phyloP scores from a whole-genome alignment of 2,113 vertebrate species.

The Tympanuchus pallidicinctus region DNA sequence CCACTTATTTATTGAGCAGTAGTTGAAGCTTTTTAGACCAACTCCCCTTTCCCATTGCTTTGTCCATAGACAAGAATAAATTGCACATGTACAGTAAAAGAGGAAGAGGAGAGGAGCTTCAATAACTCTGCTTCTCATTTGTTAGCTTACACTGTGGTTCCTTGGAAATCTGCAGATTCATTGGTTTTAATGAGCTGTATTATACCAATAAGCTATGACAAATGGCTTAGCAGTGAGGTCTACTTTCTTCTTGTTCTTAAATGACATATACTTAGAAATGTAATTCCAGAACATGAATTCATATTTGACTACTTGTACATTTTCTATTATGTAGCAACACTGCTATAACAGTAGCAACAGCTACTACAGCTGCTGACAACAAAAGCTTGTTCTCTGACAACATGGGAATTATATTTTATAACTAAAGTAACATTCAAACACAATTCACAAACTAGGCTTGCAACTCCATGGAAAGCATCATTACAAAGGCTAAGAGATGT shows the following conservation, averaged over 20 bases:
- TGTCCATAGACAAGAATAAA: not conserved
- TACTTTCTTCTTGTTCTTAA: not conserved
- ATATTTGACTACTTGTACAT: too few relatives aligned
- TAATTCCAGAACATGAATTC: not conserved
- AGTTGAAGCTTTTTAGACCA: not conserved
- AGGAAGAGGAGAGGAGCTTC: not conserved
- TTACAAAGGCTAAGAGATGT: not conserved
- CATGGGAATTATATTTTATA: not conserved
- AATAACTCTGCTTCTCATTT: conserved; percentile 20
- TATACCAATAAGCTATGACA: conserved; percentile 26
- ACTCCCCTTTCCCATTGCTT: not conserved
- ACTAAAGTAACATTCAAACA: not conserved
- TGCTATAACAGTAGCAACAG: too few relatives aligned
- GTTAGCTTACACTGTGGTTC: conserved; percentile 14
- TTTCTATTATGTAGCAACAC: too few relatives aligned
- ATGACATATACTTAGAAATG: not conserved
- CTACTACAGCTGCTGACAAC: too few relatives aligned
- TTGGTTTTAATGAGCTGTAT: conserved; percentile 49
- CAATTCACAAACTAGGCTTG: not conserved
- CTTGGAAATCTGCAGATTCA: conserved; percentile 44
- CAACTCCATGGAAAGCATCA: not conserved
- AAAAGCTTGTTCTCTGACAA: not conserved
- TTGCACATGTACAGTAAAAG: not conserved
- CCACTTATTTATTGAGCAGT: not conserved
- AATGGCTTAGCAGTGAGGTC: conserved; percentile 29